These are phyloP conservation scores for Pyrocephalus nanus DNA, from an alignment of 2,797 vertebrate genomes.

Conservation along the genomic window DNA sequence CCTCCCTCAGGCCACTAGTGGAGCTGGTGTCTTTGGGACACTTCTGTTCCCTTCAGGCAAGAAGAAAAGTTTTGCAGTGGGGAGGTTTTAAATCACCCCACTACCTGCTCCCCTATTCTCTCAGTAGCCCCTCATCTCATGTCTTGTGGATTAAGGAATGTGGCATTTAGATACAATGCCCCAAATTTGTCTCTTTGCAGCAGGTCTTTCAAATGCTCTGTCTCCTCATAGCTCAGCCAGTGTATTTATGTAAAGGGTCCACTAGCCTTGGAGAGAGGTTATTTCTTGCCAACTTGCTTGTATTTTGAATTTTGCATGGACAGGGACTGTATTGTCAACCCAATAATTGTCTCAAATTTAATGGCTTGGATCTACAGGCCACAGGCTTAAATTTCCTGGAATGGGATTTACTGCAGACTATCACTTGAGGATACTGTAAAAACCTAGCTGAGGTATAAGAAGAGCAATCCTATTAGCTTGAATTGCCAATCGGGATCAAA, in stretches of 20 bases:
- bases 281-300: neutral
- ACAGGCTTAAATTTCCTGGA: neutral
- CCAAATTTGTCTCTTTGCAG: neutral
- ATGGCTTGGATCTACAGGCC: neutral
- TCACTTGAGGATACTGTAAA: slow-evolving; percentile 41
- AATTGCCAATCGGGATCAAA: neutral
- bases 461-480: slow-evolving; percentile 18
- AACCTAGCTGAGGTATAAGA: slow-evolving; percentile 22
- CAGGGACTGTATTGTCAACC: neutral
- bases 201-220: neutral
- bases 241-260: neutral
- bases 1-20: neutral
- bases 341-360: slow-evolving; percentile 1
- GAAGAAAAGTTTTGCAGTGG: neutral
- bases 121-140: neutral
- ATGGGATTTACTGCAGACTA: slow-evolving; percentile 6
- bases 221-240: neutral
- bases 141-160: neutral
- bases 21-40: neutral
- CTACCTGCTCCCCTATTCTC: neutral
- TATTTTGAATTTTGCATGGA: neutral
- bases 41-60: neutral
- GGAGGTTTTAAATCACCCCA: neutral
- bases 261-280: neutral
- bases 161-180: neutral